Evolutionary conservation across 2,797 vertebrate species (phyloP).

Genomic region (Columba guinea): DNA sequence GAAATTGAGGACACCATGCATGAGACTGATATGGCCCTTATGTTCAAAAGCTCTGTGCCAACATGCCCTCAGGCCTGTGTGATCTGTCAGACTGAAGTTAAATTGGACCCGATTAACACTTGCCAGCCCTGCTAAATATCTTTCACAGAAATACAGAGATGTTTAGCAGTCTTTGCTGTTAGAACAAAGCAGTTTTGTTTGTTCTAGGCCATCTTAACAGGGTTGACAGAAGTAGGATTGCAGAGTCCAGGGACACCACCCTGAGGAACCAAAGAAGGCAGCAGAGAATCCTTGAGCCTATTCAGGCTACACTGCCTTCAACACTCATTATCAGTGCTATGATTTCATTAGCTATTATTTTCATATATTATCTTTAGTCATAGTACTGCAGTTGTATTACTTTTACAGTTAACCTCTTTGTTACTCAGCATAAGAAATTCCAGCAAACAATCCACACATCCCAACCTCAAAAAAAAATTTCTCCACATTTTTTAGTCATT

Average conservation of each 20-base stretch:
- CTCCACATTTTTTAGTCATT: background rate
- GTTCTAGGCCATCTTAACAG: background rate
- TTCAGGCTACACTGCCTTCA: background rate
- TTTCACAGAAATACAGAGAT: background rate
- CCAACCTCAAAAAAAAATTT: background rate
- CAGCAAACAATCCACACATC: background rate
- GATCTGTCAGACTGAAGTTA: background rate
- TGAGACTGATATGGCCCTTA: fast-evolving
- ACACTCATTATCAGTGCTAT: background rate
- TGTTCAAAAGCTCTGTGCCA: background rate
- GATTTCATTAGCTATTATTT: background rate
- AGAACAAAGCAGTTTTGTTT: background rate
- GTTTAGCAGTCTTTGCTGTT: background rate
- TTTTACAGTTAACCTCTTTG: background rate
- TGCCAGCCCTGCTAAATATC: background rate
- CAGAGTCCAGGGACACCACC: background rate
- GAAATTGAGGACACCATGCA: background rate
- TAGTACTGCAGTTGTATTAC: background rate
- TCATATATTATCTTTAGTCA: background rate
- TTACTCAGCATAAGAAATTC: background rate
- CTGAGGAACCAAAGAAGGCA: background rate
- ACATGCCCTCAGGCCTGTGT: background rate
- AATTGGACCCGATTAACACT: background rate
- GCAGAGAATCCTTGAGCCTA: background rate
- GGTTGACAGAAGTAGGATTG: background rate